phyloP scores from a whole-genome alignment of 2,113 vertebrate genomes.

The Paramormyrops kingsleyae region DNA sequence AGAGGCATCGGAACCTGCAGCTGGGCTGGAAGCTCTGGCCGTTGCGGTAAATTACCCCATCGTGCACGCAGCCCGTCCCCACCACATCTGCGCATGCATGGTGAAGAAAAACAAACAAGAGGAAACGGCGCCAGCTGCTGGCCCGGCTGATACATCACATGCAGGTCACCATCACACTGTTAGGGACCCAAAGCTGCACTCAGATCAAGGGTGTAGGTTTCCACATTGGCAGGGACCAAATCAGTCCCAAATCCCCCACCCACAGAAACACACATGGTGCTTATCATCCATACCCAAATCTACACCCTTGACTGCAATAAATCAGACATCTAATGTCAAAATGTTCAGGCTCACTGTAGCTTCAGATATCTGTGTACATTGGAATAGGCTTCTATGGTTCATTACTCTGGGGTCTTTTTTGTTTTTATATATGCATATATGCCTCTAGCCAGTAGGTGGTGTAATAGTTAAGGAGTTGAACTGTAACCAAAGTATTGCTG shows the following conservation, averaged over 20 bases:
- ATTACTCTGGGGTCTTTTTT: neutral
- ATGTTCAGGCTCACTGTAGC: neutral
- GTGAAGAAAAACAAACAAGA: conserved; percentile 29
- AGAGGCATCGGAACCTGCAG: conserved; percentile 93
- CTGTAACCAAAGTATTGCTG: neutral
- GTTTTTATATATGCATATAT: neutral
- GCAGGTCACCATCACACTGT: neutral
- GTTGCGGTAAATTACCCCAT: conserved; percentile 82
- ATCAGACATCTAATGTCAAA: neutral
- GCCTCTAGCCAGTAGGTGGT: neutral
- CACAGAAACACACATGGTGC: neutral
- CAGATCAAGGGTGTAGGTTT: neutral
- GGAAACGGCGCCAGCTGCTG: neutral
- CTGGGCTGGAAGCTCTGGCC: conserved; percentile 91
- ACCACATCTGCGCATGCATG: conserved; percentile 67
- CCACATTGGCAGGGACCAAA: neutral
- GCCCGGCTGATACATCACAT: neutral
- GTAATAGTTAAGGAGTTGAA: neutral
- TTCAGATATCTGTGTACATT: neutral
- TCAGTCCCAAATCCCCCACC: neutral
- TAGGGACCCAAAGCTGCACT: neutral
- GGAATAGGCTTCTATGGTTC: neutral
- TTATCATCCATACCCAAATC: neutral
- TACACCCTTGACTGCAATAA: neutral
- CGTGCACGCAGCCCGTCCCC: conserved; percentile 83